phyloP scores from a whole-genome alignment of 2,113 vertebrate genomes.

The Todiramphus chloris region DNA sequence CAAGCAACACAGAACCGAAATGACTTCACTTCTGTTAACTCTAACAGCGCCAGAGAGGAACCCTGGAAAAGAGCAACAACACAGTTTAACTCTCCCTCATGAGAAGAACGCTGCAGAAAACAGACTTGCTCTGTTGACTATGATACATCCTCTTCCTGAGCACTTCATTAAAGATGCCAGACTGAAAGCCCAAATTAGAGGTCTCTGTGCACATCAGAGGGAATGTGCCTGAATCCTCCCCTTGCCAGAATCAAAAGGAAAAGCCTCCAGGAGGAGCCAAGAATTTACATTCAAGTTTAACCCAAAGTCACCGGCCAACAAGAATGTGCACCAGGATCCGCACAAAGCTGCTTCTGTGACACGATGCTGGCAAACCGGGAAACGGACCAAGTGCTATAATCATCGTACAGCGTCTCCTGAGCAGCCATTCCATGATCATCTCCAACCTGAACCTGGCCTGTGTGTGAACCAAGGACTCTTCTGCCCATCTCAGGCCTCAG shows the following conservation, averaged over 20 bases:
- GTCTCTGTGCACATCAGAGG: not conserved
- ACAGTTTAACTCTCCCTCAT: not conserved
- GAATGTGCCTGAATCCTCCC: not conserved
- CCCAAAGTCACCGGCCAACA: slow-evolving; percentile 58
- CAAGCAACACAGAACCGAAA: not conserved
- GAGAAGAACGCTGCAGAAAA: not conserved
- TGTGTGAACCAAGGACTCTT: not conserved
- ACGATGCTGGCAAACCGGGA: not conserved
- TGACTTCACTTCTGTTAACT: slow-evolving; percentile 28
- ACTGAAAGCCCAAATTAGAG: slow-evolving; percentile 17
- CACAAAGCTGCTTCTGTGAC: slow-evolving; percentile 61
- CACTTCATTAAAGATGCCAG: not conserved
- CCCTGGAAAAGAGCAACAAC: not conserved
- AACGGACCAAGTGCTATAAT: not conserved
- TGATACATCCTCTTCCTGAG: not conserved
- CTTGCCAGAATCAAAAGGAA: slow-evolving; percentile 34
- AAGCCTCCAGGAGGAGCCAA: slow-evolving; percentile 32
- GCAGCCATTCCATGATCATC: not conserved
- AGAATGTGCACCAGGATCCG: slow-evolving; percentile 2
- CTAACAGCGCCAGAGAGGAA: not conserved
- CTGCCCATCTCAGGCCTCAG: not conserved
- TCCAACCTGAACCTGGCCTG: not conserved
- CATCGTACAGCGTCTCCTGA: not conserved
- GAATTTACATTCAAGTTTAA: slow-evolving; percentile 60
- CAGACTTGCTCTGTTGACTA: not conserved